These are phyloP conservation scores for Tricholauxania praeusta DNA, from an alignment of 2,888 invertebrate genomes.

Conservation along the genomic window DNA sequence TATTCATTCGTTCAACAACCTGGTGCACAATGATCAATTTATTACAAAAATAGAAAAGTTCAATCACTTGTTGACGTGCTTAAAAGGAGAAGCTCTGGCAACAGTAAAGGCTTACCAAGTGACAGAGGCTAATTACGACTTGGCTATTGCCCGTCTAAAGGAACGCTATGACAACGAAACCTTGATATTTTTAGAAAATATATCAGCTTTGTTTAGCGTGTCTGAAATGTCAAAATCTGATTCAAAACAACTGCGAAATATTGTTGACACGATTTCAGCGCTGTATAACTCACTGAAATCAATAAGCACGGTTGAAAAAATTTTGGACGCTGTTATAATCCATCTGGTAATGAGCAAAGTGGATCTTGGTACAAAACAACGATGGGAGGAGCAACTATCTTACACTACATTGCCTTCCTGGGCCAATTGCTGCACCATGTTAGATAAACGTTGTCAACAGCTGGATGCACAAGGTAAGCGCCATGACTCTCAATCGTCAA, in stretches of 20 bases:
- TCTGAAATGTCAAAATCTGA: slow-evolving; percentile 15
- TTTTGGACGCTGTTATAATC: slow-evolving; percentile 34
- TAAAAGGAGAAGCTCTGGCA: slow-evolving; percentile 15
- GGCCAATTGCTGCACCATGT: background rate
- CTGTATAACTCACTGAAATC: slow-evolving; percentile 32
- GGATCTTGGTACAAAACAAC: slow-evolving; percentile 12
- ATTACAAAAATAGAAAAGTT: slow-evolving; percentile 39
- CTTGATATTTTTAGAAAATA: slow-evolving; percentile 24
- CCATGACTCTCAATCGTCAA: background rate
- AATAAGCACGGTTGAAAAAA: slow-evolving; percentile 27
- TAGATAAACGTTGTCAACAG: background rate
- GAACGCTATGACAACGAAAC: slow-evolving; percentile 34
- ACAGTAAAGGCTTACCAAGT: slow-evolving; percentile 34
- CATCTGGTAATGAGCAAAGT: slow-evolving; percentile 34
- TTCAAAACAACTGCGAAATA: slow-evolving; percentile 27
- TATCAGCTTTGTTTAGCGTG: no score
- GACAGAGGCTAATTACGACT: slow-evolving; percentile 22
- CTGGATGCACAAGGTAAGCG: background rate
- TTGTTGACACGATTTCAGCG: slow-evolving; percentile 38
- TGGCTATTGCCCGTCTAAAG: slow-evolving; percentile 16
- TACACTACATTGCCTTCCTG: slow-evolving; percentile 16
- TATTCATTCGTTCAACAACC: slow-evolving; percentile 33
- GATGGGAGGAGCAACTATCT: slow-evolving; percentile 32
- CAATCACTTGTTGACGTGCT: slow-evolving; percentile 34
- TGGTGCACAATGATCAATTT: slow-evolving; percentile 25